Evolutionary conservation across 2,797 vertebrate species (phyloP), one percentile per base, ranked within the genome.

Genomic region (Urosaurus nigricauda): DNA sequence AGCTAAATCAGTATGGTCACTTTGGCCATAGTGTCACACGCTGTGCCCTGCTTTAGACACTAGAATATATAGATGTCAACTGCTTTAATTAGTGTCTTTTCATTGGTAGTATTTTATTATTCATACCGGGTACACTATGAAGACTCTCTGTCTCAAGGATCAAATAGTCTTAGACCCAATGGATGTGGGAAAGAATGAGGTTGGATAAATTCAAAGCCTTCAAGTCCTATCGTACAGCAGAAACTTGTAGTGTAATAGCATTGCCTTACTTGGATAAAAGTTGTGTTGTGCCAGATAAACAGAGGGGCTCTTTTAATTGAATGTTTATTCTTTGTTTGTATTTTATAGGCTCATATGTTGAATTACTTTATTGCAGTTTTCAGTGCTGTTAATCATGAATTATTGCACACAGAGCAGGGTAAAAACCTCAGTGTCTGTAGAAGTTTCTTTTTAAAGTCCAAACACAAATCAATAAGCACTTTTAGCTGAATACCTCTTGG

Each of bases 401-500:
- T 87, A 63, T 81, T 60, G 37, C 29, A 47, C 4, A 29, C 2
- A 13, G 47, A 84, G 2, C 9, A 53, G 24, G 8, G 21, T 53
- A n/a, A 37, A 83, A 83, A 0, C 47, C 9, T 70, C 0, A 79
- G 16, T 0, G 2, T 51, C 11, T 32, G 60, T 43, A 60, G 14
- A 47, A 0, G 9, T 68, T 8, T 43, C 19, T 37, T 77, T 1
- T 75, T 74, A 53, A 74, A 71, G 51, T 47, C 29, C 51, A 35
- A 6, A 2, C 21, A 85, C 29, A 86, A 79, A 87, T 93, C 68
- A 16, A 24, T 88, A 90, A 1, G 5, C 17, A 37, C 24, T 89
- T 75, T 92, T 83, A 86, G 13, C 88, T 94, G 85, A 87, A 68
- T 79, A 78, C 0, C 70, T 94, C 91, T 88, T 60, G 89, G 56